Evolutionary conservation across 2,888 invertebrate species (phyloP).

Genomic region (Sialis lutaria): DNA sequence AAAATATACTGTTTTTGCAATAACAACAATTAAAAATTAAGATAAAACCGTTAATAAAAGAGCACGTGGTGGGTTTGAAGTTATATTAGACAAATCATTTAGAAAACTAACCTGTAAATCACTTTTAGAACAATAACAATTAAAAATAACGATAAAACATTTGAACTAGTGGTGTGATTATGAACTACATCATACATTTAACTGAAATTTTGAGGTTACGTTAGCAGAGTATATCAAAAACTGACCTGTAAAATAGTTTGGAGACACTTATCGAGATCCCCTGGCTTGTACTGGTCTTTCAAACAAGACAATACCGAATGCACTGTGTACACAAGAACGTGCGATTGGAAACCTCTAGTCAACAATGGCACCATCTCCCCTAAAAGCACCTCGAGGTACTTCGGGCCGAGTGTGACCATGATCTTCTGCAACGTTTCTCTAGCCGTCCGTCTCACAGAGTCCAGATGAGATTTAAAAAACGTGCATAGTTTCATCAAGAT

Average conservation of each 20-base stretch:
- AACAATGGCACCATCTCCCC: conserved; percentile 65
- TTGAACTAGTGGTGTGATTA: too few species aligned
- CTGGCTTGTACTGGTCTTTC: conserved; percentile 41
- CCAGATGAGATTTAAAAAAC: conserved; percentile 75
- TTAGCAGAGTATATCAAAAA: conserved; percentile 4
- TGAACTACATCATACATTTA: too few species aligned
- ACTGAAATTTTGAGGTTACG: too few species aligned
- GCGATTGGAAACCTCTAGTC: conserved; percentile 82
- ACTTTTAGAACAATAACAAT: too few species aligned
- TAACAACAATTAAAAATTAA: too few species aligned
- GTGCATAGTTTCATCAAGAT: conserved; percentile 79
- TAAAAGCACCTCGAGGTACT: conserved; percentile 59
- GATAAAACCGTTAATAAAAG: too few species aligned
- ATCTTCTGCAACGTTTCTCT: conserved; percentile 88
- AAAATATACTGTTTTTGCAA: too few species aligned
- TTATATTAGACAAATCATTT: too few species aligned
- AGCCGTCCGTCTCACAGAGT: conserved; percentile 69
- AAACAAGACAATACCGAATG: conserved; percentile 65
- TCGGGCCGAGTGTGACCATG: conserved; percentile 67
- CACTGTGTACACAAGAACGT: conserved; percentile 79
- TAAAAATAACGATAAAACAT: too few species aligned
- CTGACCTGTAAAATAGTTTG: conserved; percentile 55
- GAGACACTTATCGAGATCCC: conserved; percentile 66
- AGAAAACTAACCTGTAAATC: too few species aligned
- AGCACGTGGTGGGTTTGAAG: too few species aligned